phyloP scores from a whole-genome alignment of 1,140 invertebrate species.

The Amphibalanus amphitrite region DNA sequence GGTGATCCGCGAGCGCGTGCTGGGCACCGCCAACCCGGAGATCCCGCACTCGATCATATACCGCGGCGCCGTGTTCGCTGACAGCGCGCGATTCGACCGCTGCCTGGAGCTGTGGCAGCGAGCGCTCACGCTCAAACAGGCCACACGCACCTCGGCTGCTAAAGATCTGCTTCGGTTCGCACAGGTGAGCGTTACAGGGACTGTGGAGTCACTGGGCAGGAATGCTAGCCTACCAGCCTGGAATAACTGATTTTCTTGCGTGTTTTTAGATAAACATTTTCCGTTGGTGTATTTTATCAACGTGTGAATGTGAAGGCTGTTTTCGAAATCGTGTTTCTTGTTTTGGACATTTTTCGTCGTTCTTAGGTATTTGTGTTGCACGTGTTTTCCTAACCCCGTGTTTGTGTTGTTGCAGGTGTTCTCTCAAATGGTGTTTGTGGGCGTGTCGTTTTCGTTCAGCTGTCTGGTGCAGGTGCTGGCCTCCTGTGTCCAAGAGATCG shows the following conservation, averaged over 20 bases:
- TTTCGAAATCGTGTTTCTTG: no score
- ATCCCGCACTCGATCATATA: slow-evolving; percentile 76
- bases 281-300: no score
- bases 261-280: no score
- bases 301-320: no score
- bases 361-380: no score
- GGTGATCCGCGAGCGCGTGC: slow-evolving; percentile 67
- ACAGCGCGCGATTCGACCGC: slow-evolving; percentile 66
- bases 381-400: slow-evolving; percentile 3
- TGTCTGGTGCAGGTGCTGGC: slow-evolving; percentile 49
- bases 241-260: no score
- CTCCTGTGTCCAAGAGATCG: slow-evolving; percentile 52
- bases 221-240: no score
- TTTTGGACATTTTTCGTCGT: no score
- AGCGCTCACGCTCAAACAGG: slow-evolving; percentile 59
- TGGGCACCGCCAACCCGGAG: slow-evolving; percentile 66
- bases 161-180: slow-evolving; percentile 77
- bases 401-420: slow-evolving; percentile 44
- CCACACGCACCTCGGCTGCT: slow-evolving; percentile 52
- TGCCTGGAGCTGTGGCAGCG: slow-evolving; percentile 82
- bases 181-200: slow-evolving; percentile 30
- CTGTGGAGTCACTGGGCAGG: no score
- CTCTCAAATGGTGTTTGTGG: slow-evolving; percentile 75
- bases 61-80: slow-evolving; percentile 80
- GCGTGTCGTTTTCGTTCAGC: slow-evolving; percentile 42